phyloP scores from a whole-genome alignment of 2,797 vertebrate species.

The Bufotes viridis region DNA sequence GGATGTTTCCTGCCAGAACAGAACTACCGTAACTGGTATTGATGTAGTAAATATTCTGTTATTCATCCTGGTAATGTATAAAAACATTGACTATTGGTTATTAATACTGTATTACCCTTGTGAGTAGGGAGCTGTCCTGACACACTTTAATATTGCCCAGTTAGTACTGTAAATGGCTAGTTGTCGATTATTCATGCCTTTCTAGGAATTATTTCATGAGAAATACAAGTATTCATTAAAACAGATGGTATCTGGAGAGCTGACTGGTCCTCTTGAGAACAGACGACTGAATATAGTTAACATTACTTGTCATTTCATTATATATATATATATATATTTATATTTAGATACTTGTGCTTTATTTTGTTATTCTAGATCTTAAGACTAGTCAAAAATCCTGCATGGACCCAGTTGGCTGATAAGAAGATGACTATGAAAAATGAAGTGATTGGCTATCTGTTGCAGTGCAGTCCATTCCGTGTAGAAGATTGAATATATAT shows the following conservation, averaged over 20 bases:
- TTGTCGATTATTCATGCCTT: too few relatives aligned
- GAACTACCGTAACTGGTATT: too few relatives aligned
- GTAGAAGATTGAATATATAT: constrained; percentile 32
- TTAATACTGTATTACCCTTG: not conserved
- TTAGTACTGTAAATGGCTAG: too few relatives aligned
- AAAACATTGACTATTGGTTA: not conserved
- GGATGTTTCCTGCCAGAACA: not conserved
- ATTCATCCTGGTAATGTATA: not conserved
- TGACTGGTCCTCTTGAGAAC: not conserved
- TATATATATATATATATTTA: not conserved
- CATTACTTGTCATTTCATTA: not conserved
- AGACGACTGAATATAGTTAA: not conserved
- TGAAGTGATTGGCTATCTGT: constrained; percentile 7
- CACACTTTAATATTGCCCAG: not conserved
- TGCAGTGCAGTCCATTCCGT: constrained; percentile 22
- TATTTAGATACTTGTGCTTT: not conserved
- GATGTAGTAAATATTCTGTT: not conserved
- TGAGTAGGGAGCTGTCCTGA: not conserved
- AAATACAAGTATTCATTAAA: not conserved
- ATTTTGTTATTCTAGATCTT: constrained; percentile 24
- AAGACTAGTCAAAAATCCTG: not conserved
- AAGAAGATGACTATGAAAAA: not conserved
- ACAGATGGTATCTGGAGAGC: not conserved
- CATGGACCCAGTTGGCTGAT: constrained; percentile 1
- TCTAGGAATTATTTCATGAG: too few relatives aligned